Percentiles rank a stretch among this genome's conserved stretches.
Conservation (phyloP, 1,140 invertebrate genomes). For the Drosophila albomicans region DNA sequence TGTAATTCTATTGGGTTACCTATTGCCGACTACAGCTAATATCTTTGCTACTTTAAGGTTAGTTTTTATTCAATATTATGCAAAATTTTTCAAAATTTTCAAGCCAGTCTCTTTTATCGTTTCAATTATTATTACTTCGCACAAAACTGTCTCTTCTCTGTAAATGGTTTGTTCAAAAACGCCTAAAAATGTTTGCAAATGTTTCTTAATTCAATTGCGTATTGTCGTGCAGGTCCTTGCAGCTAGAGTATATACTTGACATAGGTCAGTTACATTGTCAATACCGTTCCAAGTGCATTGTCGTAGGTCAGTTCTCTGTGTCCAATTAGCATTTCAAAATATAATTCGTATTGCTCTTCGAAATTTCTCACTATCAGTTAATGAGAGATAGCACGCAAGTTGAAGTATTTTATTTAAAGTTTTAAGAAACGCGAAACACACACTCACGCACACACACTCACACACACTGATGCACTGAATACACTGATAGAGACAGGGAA, state of each 20-base stretch:
- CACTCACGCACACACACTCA: slow-evolving; percentile 39
- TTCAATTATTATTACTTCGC: neutral
- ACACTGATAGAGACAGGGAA: slow-evolving; percentile 45
- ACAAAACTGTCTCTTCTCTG: slow-evolving; percentile 23
- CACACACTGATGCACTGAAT: slow-evolving; percentile 35
- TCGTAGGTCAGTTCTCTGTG: slow-evolving; percentile 54
- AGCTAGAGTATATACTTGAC: slow-evolving; percentile 14
- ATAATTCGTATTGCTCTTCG: neutral
- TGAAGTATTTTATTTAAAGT: slow-evolving; percentile 13
- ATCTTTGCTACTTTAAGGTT: slow-evolving; percentile 8
- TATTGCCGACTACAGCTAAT: slow-evolving; percentile 12
- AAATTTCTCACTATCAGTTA: slow-evolving; percentile 6
- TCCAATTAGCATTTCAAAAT: slow-evolving; percentile 6
- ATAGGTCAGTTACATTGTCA: slow-evolving; percentile 57
- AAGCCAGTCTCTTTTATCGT: slow-evolving; percentile 20
- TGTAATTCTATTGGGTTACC: slow-evolving; percentile 28
- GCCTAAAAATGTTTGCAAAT: slow-evolving; percentile 34
- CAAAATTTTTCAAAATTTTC: neutral
- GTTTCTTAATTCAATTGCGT: slow-evolving; percentile 26
- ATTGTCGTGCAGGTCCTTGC: slow-evolving; percentile 33
- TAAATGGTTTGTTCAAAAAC: slow-evolving; percentile 20
- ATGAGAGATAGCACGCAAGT: neutral
- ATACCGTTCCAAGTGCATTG: slow-evolving; percentile 10
- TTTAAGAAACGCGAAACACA: slow-evolving; percentile 25
- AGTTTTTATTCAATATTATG: neutral